A percentile compares a stretch with the other conserved stretches of the same genome.
Evolutionary conservation across 2,113 vertebrate species (phyloP).

Genomic region (Meles meles): DNA sequence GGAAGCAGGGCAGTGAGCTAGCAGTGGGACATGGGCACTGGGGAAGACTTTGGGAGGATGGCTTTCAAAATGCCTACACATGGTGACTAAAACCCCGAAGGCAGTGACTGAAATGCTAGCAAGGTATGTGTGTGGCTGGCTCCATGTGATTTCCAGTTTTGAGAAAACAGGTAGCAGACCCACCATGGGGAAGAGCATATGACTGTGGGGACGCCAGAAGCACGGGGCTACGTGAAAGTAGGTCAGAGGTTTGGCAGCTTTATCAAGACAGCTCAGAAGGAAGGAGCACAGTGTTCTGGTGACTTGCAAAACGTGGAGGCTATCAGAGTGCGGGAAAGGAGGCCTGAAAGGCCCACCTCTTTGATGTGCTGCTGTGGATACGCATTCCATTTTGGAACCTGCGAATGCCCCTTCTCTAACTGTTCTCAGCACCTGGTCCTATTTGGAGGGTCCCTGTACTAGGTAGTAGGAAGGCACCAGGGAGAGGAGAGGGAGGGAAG

Average conservation of each 20-base stretch:
- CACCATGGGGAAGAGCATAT: not conserved
- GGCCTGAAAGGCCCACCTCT: not conserved
- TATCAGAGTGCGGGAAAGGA: not conserved
- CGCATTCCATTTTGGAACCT: not conserved
- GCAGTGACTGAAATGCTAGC: not conserved
- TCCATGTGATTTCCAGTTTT: not conserved
- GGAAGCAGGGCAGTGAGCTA: not conserved
- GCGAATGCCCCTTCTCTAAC: accelerated
- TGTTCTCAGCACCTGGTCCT: not conserved
- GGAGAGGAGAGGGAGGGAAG: not conserved
- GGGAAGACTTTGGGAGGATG: not conserved
- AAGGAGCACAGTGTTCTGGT: not conserved
- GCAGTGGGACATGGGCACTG: not conserved
- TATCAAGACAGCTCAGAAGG: not conserved
- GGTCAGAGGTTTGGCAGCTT: not conserved
- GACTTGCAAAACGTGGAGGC: not conserved
- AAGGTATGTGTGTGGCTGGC: not conserved
- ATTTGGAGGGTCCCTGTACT: not conserved
- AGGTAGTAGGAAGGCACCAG: not conserved
- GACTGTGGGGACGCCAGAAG: not conserved
- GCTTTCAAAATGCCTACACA: not conserved
- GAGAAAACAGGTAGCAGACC: not conserved
- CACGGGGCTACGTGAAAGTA: not conserved
- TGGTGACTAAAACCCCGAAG: not conserved
- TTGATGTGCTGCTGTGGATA: not conserved